These are phyloP conservation scores for Hylomyscus alleni DNA, from an alignment of 2,797 vertebrate genomes.

Conservation along the genomic window DNA sequence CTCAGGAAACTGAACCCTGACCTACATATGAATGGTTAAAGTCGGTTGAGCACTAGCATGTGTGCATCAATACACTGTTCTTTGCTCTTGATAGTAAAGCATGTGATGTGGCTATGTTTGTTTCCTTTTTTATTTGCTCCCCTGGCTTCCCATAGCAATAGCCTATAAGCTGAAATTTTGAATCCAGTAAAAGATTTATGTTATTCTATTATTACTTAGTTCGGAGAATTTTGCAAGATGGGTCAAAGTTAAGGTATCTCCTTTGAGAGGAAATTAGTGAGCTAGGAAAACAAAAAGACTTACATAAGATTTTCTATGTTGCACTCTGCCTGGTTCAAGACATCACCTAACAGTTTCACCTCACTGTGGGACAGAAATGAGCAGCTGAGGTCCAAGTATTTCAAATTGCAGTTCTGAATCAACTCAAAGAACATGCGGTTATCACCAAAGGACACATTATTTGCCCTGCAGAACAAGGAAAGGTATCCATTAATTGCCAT, in stretches of 20 bases:
- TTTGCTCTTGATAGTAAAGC: background rate
- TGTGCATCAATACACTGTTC: background rate
- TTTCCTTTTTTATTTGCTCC: no score
- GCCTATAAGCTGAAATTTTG: background rate
- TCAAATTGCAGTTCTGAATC: background rate
- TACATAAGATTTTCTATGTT: constrained; percentile 5
- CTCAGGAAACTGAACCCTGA: background rate
- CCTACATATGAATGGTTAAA: background rate
- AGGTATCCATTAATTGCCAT: no score
- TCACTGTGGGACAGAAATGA: rapidly evolving
- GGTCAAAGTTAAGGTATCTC: no score
- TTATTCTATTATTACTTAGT: background rate
- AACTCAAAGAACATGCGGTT: background rate
- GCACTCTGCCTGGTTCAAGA: background rate
- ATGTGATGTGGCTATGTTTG: background rate
- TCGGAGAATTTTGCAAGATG: background rate
- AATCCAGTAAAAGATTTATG: background rate
- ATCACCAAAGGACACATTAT: background rate
- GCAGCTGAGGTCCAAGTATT: background rate
- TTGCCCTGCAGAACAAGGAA: constrained; percentile 8
- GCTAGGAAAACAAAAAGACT: background rate
- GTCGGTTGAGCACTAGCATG: background rate
- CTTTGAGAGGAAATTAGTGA: rapidly evolving
- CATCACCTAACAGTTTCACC: background rate
- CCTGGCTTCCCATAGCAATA: background rate